Percentiles rank a stretch among this genome's conserved stretches.
Conservation (phyloP, 2,113 vertebrate species). For the Nettapus auritus region DNA sequence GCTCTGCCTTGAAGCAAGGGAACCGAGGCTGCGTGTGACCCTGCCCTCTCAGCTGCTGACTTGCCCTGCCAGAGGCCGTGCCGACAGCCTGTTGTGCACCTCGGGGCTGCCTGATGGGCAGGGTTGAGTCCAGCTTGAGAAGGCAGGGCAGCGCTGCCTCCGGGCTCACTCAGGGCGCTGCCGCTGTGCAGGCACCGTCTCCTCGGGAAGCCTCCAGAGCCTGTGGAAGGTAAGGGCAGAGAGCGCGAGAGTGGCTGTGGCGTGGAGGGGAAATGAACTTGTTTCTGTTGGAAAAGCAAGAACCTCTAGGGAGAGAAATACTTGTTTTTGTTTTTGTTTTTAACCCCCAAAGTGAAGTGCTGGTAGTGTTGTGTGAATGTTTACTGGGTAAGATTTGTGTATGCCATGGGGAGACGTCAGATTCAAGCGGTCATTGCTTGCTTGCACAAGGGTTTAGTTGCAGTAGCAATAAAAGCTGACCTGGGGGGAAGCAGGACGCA, state of each 20-base stretch:
- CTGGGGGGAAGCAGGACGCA: accelerated
- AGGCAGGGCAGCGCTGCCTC: not conserved
- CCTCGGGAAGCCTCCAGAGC: not conserved
- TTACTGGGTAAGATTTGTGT: not conserved
- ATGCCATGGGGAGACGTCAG: not conserved
- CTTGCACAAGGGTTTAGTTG: not conserved
- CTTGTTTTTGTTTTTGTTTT: not conserved
- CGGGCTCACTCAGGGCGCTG: not conserved
- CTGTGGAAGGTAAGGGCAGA: not conserved
- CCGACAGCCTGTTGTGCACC: not conserved
- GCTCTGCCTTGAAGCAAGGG: not conserved
- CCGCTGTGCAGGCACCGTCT: not conserved
- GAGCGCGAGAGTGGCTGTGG: not conserved
- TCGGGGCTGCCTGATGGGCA: not conserved
- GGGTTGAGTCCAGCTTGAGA: not conserved
- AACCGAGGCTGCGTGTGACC: not conserved
- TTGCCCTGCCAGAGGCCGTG: not conserved
- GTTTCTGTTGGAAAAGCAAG: not conserved
- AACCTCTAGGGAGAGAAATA: not conserved
- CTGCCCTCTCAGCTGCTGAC: not conserved
- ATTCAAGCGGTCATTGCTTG: not conserved
- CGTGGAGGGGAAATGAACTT: not conserved
- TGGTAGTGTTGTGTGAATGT: not conserved
- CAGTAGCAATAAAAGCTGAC: not conserved
- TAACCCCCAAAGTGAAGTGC: not conserved